Base-by-base conservation (phyloP, 37 sponge, comb jelly and placozoan species). In the Spongilla lacustris region DNA sequence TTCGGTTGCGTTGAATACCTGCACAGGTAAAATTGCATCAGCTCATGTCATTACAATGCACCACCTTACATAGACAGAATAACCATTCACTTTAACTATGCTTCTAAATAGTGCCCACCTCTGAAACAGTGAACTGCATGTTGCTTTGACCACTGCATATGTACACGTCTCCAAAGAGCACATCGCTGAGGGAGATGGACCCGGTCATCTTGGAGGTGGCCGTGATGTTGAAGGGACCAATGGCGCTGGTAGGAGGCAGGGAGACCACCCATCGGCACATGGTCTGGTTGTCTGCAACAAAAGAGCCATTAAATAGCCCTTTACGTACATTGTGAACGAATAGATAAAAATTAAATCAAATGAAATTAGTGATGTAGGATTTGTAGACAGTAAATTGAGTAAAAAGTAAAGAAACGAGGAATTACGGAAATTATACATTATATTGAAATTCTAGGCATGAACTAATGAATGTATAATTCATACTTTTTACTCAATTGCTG, bases 71-170 rank as follows among this genome's bases (percentile, higher is more conserved):
- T n/a, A n/a, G 27, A 29, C 35, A 75, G n/a, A n/a, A n/a, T n/a
- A n/a, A n/a, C n/a, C n/a, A n/a, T n/a, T n/a, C n/a, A n/a, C n/a
- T n/a, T n/a, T n/a, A n/a, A n/a, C 41, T 41, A 29, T 74, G 24
- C 76, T 6, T 41, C 41, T 41, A 41, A 41, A 34, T 24, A 4
- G 12, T 29, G 25, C 34, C 25, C 24, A 90, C 90, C 68, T 76
- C 66, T 74, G 77, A 50, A 3, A 86, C 72, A 0, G 82, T 34
- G 67, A 92, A 79, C 73, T 75, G 74, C 93, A 93, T 93, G 93
- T 93, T 93, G 69, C 93, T 93, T 80, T 93, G 93, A n/a, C 92
- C 92, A 84, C 92, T 81, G 89, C 92, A 92, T 3, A 92, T 26
- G 75, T 75, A 92, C 75, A 92, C 92, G 66, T 92, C 93, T 36